Conservation (phyloP, 2,797 vertebrate genomes). For the Spea hammondii region DNA sequence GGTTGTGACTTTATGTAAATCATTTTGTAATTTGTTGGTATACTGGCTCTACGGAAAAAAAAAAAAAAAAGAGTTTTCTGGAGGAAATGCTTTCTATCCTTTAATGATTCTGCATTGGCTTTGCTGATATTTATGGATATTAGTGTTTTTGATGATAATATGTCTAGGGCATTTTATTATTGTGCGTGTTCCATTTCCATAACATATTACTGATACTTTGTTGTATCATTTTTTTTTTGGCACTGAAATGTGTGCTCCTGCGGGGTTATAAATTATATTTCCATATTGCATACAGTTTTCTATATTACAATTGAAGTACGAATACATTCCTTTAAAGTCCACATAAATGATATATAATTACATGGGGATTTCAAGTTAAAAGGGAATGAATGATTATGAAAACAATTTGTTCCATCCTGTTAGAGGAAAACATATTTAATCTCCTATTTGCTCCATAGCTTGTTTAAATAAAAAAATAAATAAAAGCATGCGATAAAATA, state of each 20-base stretch:
- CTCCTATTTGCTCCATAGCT: background rate
- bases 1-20: constrained; percentile 28
- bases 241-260: constrained; percentile 25
- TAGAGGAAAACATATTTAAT: background rate
- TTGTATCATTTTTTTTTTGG: constrained; percentile 4
- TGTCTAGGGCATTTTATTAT: constrained; percentile 38
- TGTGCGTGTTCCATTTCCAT: constrained; percentile 32
- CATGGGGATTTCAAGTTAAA: constrained; percentile 1
- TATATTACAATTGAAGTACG: background rate
- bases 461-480: background rate
- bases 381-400: background rate
- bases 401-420: background rate
- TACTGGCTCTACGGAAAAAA: constrained; percentile 30
- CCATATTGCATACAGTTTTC: constrained; percentile 9
- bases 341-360: constrained; percentile 22
- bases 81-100: constrained; percentile 21
- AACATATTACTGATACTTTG: constrained; percentile 30
- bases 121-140: constrained; percentile 40
- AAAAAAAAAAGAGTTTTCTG: background rate
- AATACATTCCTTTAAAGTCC: constrained; percentile 15
- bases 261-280: constrained; percentile 25
- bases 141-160: constrained; percentile 24
- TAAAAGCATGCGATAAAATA: too few relatives aligned
- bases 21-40: constrained; percentile 19
- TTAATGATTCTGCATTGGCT: constrained; percentile 34